Base-by-base conservation (phyloP, 2,888 invertebrate species). In the Drosophila barbarae region DNA sequence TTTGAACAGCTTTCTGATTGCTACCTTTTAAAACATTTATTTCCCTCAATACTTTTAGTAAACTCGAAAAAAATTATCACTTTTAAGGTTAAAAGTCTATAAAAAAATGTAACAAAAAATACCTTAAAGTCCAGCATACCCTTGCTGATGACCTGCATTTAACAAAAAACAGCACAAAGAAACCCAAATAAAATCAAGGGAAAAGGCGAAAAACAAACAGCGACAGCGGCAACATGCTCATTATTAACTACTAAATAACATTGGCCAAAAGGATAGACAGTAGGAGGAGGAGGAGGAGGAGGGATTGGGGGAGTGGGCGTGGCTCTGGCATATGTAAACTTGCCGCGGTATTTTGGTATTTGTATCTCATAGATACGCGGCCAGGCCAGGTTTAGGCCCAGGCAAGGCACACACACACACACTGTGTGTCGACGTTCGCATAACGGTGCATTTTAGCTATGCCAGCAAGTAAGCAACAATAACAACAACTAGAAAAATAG, bases 221-320 rank as follows among this genome's bases (percentile, higher is more conserved):
- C 77, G 77, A 71, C 80, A 76, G 76, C 71, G 68, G 76, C 82
- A 84, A 82, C 82, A 84, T 82, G 84, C 82, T 84, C 82, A 84
- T 82, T 82, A 82, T 82, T 82, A 84, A 82, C 84, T 82, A 82
- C 82, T 84, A 82, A 82, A 82, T 82, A 84, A 84, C 82, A 72
- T 75, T 65, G 77, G 71, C 75, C 77, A 81, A 72, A 72, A 72
- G 77, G 77, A 79, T 18, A 9, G 67, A 76, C 64, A 75, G 64
- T 18, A 18, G 18, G 18, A 18, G 18, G 18, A 18, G 18, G 18
- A 75, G 46, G 69, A 71, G 23, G 26, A 23, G 21, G 12, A 15
- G 8, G 21, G 21, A 2, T 21, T 21, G 5, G 5, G 35, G 3
- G 8, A 8, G 28, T 28, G 55, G 55, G 32, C 41, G 55, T 10